Evolutionary conservation across 1,140 invertebrate species (phyloP).

Genomic region (Adoxophyes honmai): DNA sequence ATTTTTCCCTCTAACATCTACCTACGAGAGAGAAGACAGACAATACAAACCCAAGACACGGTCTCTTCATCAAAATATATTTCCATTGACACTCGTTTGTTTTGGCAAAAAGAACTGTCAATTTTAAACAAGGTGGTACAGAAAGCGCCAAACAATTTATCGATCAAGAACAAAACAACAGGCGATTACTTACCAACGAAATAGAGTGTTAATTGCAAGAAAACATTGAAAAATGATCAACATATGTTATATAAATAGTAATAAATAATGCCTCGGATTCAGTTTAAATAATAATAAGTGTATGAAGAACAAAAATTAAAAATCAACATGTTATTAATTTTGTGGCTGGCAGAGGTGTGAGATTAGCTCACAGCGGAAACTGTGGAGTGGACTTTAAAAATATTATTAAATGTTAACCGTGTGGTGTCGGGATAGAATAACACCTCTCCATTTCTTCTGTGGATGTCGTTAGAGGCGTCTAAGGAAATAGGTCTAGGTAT

Average conservation of each 20-base stretch:
- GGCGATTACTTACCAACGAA: constrained; percentile 66
- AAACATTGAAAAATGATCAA: constrained; percentile 76
- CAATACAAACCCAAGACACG: too few species aligned
- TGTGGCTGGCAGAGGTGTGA: constrained; percentile 65
- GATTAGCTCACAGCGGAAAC: constrained; percentile 46
- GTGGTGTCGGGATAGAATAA: too few species aligned
- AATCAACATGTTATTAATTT: constrained; percentile 75
- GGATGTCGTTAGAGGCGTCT: too few species aligned
- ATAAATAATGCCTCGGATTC: constrained; percentile 73
- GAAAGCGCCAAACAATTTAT: constrained; percentile 21
- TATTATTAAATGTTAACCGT: too few species aligned
- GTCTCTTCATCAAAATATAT: too few species aligned
- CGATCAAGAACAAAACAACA: constrained; percentile 28
- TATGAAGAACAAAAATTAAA: constrained; percentile 73
- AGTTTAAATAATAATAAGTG: constrained; percentile 77
- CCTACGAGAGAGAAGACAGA: too few species aligned
- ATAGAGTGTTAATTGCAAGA: constrained; percentile 75
- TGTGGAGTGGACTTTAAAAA: constrained; percentile 31
- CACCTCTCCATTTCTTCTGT: too few species aligned
- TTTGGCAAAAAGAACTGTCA: too few species aligned
- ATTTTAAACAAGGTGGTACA: too few species aligned
- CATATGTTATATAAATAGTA: constrained; percentile 76
- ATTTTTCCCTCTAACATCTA: too few species aligned
- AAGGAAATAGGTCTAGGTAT: too few species aligned
- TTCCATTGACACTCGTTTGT: too few species aligned